These are phyloP conservation scores for Ceratina australensis DNA, from an alignment of 1,140 invertebrate genomes.

Conservation along the genomic window DNA sequence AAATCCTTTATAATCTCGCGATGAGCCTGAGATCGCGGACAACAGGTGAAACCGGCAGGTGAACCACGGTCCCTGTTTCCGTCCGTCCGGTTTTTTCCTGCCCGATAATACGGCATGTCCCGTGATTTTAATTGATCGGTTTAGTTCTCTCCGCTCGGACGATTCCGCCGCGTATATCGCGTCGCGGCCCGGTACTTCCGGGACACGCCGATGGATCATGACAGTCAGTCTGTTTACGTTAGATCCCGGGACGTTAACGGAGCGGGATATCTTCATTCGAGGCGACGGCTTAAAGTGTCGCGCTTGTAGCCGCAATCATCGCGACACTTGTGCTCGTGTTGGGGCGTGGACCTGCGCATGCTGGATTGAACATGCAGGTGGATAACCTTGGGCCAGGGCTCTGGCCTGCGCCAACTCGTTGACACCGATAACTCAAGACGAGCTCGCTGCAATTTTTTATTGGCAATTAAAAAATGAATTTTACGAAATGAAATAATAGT, in stretches of 20 bases:
- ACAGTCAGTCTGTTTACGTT: slow-evolving; percentile 1
- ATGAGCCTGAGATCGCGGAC: not conserved
- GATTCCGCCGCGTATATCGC: slow-evolving; percentile 2
- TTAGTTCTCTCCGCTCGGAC: not conserved
- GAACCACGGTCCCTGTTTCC: not conserved
- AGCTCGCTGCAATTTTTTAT: too few species aligned
- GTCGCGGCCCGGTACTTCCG: slow-evolving; percentile 43
- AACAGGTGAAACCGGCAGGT: not conserved
- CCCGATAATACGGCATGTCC: not conserved
- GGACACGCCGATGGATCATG: slow-evolving; percentile 29
- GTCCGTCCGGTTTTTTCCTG: not conserved
- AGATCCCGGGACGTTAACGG: slow-evolving; percentile 39
- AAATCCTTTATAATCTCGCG: slow-evolving; percentile 22
- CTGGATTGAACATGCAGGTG: slow-evolving; percentile 57
- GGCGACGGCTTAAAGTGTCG: not conserved
- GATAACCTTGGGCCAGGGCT: slow-evolving; percentile 66
- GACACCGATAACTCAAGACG: slow-evolving; percentile 58
- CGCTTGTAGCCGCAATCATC: slow-evolving; percentile 6
- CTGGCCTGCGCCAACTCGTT: slow-evolving; percentile 64
- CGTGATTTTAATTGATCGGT: slow-evolving; percentile 14
- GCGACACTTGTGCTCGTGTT: slow-evolving; percentile 17
- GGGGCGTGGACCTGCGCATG: slow-evolving; percentile 20
- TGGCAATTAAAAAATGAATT: too few species aligned
- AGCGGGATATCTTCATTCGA: slow-evolving; percentile 29
- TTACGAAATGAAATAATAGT: too few species aligned